Conservation (phyloP, 2,888 invertebrate genomes). For the Amphimallon solstitiale region DNA sequence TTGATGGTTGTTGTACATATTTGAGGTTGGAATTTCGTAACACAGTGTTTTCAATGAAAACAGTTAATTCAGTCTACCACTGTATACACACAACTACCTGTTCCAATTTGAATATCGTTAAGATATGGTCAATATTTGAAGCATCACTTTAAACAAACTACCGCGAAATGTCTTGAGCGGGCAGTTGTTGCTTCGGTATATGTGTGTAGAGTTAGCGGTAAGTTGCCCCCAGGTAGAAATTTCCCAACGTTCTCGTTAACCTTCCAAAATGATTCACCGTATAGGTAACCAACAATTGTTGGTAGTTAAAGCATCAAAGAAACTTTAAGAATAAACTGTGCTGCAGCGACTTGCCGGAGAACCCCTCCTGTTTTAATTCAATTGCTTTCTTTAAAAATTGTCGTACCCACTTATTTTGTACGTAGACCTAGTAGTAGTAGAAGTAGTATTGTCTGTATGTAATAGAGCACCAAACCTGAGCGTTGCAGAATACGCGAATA, state of each 20-base stretch:
- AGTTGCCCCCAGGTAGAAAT: slow-evolving; percentile 13
- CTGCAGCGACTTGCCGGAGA: slow-evolving; percentile 25
- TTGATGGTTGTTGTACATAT: slow-evolving; percentile 55
- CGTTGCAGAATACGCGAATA: too few species aligned
- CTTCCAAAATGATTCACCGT: neutral
- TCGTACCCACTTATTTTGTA: neutral
- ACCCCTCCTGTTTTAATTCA: slow-evolving; percentile 51
- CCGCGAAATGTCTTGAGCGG: slow-evolving; percentile 2
- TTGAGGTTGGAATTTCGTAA: slow-evolving; percentile 30
- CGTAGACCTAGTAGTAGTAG: neutral
- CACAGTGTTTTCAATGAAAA: slow-evolving; percentile 10
- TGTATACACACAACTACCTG: neutral
- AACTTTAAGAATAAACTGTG: neutral
- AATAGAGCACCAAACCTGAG: too few species aligned
- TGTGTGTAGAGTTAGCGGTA: neutral
- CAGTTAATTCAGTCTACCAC: neutral
- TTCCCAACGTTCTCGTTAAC: neutral
- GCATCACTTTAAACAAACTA: slow-evolving; percentile 30
- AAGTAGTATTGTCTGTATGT: too few species aligned
- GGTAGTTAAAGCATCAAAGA: neutral
- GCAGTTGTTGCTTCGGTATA: slow-evolving; percentile 5
- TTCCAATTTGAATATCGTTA: neutral
- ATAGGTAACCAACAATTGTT: too few species aligned
- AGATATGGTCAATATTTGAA: slow-evolving; percentile 35
- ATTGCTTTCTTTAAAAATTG: slow-evolving; percentile 40